Conservation (phyloP, 2,113 vertebrate genomes). For the Toxotes chatareus region DNA sequence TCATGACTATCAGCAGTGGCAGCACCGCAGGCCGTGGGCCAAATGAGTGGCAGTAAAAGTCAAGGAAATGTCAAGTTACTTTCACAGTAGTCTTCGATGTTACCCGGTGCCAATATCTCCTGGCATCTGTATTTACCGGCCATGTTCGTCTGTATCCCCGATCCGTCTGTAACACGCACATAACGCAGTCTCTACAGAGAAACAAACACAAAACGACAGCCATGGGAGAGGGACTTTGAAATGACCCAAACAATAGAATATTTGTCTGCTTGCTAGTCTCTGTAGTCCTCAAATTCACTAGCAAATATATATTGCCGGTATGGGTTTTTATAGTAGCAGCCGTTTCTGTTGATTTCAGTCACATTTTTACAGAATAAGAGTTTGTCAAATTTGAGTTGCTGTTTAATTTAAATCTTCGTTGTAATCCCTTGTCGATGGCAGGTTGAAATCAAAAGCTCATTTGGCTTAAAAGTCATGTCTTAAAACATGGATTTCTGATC, state of each 20-base stretch:
- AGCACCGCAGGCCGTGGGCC: constrained; percentile 72
- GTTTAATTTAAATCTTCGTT: constrained; percentile 65
- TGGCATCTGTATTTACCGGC: constrained; percentile 86
- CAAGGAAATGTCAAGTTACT: constrained; percentile 87
- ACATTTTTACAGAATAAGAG: constrained; percentile 68
- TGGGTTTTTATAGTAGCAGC: constrained; percentile 73
- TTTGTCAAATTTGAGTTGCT: constrained; percentile 83
- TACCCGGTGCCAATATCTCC: constrained; percentile 88
- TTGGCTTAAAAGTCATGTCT: constrained; percentile 69
- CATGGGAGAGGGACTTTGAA: constrained; percentile 89
- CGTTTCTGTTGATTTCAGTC: constrained; percentile 74
- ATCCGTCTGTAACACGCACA: constrained; percentile 77
- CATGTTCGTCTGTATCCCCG: constrained; percentile 82
- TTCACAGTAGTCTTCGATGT: constrained; percentile 83
- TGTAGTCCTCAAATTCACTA: constrained; percentile 71
- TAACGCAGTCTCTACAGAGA: constrained; percentile 74
- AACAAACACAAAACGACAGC: constrained; percentile 78
- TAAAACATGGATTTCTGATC: constrained; percentile 80
- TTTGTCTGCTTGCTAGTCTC: constrained; percentile 72
- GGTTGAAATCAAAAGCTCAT: constrained; percentile 55
- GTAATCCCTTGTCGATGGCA: constrained; percentile 53
- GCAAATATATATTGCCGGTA: constrained; percentile 63
- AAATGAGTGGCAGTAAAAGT: constrained; percentile 78
- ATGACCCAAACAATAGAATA: constrained; percentile 82
- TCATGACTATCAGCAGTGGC: constrained; percentile 79